Base-by-base conservation (phyloP, 1,140 invertebrate species). In the Papilio aristodemus region DNA sequence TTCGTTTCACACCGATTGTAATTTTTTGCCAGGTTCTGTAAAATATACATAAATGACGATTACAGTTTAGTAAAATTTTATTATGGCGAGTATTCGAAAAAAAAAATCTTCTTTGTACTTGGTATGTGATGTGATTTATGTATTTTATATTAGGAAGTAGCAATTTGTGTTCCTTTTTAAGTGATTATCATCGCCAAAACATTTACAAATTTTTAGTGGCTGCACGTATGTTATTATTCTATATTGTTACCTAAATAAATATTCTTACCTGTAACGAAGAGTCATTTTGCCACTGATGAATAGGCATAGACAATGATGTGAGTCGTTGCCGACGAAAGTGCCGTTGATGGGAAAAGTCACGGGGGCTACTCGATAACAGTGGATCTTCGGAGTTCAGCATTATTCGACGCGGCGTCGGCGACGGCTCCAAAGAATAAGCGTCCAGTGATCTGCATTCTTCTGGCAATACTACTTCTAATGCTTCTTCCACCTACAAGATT, bases 331-430 rank as follows among this genome's bases (percentile, higher is more conserved):
- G 78, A 93, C 94, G 54, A 93, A 92, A 36, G 92, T 91, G 74
- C 92, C 95, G 81, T 93, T 95, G 80, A 91, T 95, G 74, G 0
- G 93, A 93, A 83, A 96, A 96, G 74, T 97, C 96, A 68, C 96
- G 94, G 0, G 96, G 95, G 72, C 95, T 96, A 14, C 96, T 96
- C 0, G 96, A 97, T 14, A 97, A 80, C 0, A 97, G 80, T 0
- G 96, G 96, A 84, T 97, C 96, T 74, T 97, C 96, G 0, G 96
- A 97, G 81, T 96, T 97, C 7, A 96, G 94, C 95, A 97, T 96
- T 9, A 91, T 89, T 10, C 87, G 81, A 11, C 94, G 92, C 19
- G 95, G 93, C 39, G 94, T 91, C 39, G 94, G 93, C 8, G 94
- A 94, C 70, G 95, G 94, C 37, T 93, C 93, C 32, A 93, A 90